These are phyloP conservation scores for Toxotes chatareus DNA, from an alignment of 2,113 vertebrate species.

Conservation along the genomic window DNA sequence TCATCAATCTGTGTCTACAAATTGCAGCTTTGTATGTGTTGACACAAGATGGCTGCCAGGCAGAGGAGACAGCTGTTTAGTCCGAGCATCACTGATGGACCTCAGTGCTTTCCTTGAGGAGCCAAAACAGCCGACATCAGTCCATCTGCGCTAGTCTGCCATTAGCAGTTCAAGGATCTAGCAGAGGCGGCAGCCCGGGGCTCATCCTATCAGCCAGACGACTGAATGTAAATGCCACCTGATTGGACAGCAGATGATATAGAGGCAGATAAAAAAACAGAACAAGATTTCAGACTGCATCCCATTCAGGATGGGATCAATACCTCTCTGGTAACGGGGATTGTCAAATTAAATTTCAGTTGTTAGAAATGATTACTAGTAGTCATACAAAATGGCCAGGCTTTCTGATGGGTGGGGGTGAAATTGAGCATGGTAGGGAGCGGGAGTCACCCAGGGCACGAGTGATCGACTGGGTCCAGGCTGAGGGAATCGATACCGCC, in stretches of 20 bases:
- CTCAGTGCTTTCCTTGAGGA: slow-evolving; percentile 59
- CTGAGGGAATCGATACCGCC: slow-evolving; percentile 75
- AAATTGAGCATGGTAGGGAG: slow-evolving; percentile 65
- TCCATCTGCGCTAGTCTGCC: slow-evolving; percentile 72
- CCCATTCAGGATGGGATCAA: slow-evolving; percentile 75
- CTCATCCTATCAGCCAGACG: slow-evolving; percentile 52
- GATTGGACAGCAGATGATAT: slow-evolving; percentile 72
- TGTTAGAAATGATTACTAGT: slow-evolving; percentile 83
- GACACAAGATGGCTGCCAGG: slow-evolving; percentile 66
- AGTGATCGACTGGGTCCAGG: slow-evolving; percentile 77
- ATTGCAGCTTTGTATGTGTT: slow-evolving; percentile 49
- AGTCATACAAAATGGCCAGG: slow-evolving; percentile 75
- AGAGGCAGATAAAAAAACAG: slow-evolving; percentile 74
- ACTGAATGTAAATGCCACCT: slow-evolving; percentile 75
- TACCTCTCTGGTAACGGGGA: slow-evolving; percentile 77
- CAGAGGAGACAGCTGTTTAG: slow-evolving; percentile 65
- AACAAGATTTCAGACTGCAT: slow-evolving; percentile 67
- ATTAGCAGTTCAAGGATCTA: slow-evolving; percentile 70
- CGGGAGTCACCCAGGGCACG: slow-evolving; percentile 68
- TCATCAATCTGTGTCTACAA: slow-evolving; percentile 50
- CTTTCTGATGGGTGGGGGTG: slow-evolving; percentile 72
- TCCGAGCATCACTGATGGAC: slow-evolving; percentile 58
- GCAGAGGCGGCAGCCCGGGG: slow-evolving; percentile 40
- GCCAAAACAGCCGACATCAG: slow-evolving; percentile 58
- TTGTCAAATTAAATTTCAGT: slow-evolving; percentile 84